Evolutionary conservation across 2,888 invertebrate species (phyloP).

Genomic region (Macrosiphum euphorbiae): DNA sequence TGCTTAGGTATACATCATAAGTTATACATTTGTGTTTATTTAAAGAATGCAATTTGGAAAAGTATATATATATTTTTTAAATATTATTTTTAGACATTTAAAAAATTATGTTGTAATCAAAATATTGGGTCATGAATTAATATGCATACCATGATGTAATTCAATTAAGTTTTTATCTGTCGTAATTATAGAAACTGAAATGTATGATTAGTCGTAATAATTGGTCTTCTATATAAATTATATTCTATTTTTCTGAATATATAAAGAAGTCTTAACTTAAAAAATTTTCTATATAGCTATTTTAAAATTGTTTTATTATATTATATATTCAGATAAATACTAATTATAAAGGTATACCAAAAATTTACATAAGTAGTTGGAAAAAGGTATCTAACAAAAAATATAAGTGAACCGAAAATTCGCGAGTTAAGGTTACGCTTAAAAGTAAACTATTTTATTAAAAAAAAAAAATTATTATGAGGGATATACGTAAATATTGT

Average conservation of each 20-base stretch:
- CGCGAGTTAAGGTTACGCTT: background rate
- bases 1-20: background rate
- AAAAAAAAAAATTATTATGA: background rate
- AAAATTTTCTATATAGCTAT: background rate
- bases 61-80: background rate
- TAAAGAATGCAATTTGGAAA: background rate
- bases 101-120: slow-evolving; percentile 13
- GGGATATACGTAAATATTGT: background rate
- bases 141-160: background rate
- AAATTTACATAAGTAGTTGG: background rate
- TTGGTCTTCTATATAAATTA: background rate
- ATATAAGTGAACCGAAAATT: background rate
- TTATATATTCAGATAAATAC: background rate
- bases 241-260: background rate
- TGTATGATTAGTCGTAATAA: background rate
- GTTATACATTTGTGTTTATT: background rate
- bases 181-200: background rate
- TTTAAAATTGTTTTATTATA: background rate
- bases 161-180: slow-evolving; percentile 8
- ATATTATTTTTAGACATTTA: background rate
- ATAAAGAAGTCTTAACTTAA: background rate
- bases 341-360: background rate
- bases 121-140: background rate
- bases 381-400: background rate
- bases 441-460: background rate